Evolutionary conservation across 1,140 invertebrate species (phyloP).

Genomic region (Panagrolaimus sp.): DNA sequence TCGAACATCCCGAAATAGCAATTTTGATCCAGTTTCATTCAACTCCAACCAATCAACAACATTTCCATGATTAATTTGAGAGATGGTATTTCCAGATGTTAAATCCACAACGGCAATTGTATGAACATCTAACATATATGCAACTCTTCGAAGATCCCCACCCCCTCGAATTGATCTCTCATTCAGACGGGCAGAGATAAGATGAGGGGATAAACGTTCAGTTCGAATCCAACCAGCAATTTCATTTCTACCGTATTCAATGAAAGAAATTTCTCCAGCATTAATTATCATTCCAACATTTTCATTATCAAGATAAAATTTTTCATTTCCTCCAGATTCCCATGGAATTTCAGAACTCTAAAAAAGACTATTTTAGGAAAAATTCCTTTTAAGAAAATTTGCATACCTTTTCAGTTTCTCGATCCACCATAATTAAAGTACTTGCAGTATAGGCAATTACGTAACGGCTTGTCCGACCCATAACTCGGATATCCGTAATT

Average conservation of each 20-base stretch:
- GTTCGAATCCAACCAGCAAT: conserved; percentile 77
- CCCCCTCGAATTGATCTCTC: conserved; percentile 68
- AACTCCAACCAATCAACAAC: conserved; percentile 94
- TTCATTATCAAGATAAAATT: conserved; percentile 92
- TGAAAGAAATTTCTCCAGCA: conserved; percentile 78
- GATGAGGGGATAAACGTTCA: conserved; percentile 90
- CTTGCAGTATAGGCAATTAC: conserved; percentile 80
- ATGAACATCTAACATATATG: conserved; percentile 89
- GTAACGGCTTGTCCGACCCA: conserved; percentile 64
- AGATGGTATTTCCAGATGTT: conserved; percentile 69
- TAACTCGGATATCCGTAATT: conserved; percentile 75
- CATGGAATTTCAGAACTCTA: conserved; percentile 67
- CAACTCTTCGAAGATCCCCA: conserved; percentile 80
- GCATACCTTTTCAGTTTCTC: conserved; percentile 73
- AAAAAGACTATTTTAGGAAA: conserved; percentile 69
- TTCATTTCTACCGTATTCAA: conserved; percentile 86
- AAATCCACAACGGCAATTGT: conserved; percentile 87
- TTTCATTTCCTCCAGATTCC: conserved; percentile 77
- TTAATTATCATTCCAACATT: conserved; percentile 69
- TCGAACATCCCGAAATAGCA: conserved; percentile 70
- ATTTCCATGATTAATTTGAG: conserved; percentile 79
- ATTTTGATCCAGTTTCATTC: conserved; percentile 82
- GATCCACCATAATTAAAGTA: conserved; percentile 82
- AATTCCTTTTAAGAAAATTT: conserved; percentile 68
- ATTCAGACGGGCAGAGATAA: conserved; percentile 84